Evolutionary conservation across 2,888 invertebrate genomes (phyloP).

Genomic region (Cheiracanthium punctorium): DNA sequence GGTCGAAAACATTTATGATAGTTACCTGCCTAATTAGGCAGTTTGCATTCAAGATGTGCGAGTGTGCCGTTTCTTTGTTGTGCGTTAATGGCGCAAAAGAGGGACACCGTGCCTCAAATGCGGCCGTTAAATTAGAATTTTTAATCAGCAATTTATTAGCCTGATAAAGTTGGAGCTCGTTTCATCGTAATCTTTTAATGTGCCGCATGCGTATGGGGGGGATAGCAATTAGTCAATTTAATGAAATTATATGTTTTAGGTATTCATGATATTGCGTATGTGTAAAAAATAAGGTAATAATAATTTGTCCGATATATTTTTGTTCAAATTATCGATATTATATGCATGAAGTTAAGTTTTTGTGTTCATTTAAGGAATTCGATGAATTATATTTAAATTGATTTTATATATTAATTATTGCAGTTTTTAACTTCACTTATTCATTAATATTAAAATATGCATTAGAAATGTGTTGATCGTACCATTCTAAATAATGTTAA

Average conservation of each 20-base stretch:
- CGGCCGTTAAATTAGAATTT: slow-evolving; percentile 4
- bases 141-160: slow-evolving; percentile 1
- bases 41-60: slow-evolving; percentile 29
- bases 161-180: neutral
- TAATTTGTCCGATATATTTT: no score
- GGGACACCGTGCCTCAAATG: neutral
- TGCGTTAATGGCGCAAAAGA: slow-evolving; percentile 12
- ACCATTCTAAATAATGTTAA: no score
- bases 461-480: no score
- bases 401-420: no score
- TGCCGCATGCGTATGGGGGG: neutral
- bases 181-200: neutral
- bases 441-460: no score
- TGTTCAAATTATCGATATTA: no score
- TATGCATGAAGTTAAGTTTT: no score
- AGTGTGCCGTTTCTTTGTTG: slow-evolving; percentile 17
- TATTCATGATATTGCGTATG: no score
- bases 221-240: neutral
- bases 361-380: no score
- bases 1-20: slow-evolving; percentile 26
- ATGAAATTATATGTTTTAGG: neutral
- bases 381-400: no score
- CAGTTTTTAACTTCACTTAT: no score
- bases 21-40: slow-evolving; percentile 48
- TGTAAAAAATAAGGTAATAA: no score